Percentiles rank a stretch among this genome's conserved stretches.
Conservation (phyloP, 2,113 vertebrate genomes). For the Paradoxurus hermaphroditus region DNA sequence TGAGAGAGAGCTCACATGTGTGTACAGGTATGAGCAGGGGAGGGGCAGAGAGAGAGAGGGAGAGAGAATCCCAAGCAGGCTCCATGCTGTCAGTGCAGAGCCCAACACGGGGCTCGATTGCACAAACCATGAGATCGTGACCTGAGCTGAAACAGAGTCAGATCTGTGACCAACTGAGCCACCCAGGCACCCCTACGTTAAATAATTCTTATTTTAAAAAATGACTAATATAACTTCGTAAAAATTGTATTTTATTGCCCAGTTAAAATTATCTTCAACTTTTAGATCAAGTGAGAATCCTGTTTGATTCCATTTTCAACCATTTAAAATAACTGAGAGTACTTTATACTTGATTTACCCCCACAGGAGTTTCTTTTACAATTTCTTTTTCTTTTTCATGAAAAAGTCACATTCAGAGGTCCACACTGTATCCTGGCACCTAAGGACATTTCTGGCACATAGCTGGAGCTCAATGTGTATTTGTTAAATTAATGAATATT, state of each 20-base stretch:
- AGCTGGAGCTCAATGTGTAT: neutral
- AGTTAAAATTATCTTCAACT: neutral
- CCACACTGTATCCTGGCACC: neutral
- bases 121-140: too few species aligned
- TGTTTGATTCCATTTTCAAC: neutral
- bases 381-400: neutral
- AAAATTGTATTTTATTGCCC: neutral
- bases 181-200: neutral
- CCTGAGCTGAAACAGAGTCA: too few species aligned
- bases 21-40: too few species aligned
- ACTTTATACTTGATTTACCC: neutral
- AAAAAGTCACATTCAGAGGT: neutral
- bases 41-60: too few species aligned
- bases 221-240: neutral
- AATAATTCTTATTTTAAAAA: neutral
- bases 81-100: too few species aligned
- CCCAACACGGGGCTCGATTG: too few species aligned
- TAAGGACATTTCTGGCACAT: neutral
- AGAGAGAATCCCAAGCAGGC: too few species aligned
- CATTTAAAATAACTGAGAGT: neutral
- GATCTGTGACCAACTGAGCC: too few species aligned
- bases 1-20: too few species aligned
- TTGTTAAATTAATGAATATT: neutral
- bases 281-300: neutral
- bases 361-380: neutral